These are phyloP conservation scores for Oceanodroma tethys DNA, from an alignment of 2,113 vertebrate species.

Conservation along the genomic window DNA sequence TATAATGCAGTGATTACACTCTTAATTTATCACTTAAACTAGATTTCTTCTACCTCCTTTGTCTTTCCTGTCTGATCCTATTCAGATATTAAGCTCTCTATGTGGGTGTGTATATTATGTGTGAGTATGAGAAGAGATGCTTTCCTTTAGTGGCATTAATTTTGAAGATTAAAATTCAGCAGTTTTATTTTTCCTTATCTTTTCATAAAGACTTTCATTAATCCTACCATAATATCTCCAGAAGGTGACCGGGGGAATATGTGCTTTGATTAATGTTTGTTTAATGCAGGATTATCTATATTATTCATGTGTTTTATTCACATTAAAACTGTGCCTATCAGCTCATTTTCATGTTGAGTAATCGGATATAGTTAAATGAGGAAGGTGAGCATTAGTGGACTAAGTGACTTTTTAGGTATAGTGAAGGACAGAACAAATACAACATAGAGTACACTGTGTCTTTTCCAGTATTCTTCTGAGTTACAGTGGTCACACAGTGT, in stretches of 20 bases:
- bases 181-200: slow-evolving; percentile 51
- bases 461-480: neutral
- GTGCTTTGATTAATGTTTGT: slow-evolving; percentile 68
- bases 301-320: slow-evolving; percentile 67
- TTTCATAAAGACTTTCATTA: slow-evolving; percentile 63
- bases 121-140: neutral
- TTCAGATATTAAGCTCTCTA: slow-evolving; percentile 27
- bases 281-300: slow-evolving; percentile 63
- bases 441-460: neutral
- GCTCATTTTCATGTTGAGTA: slow-evolving; percentile 48
- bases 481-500: neutral
- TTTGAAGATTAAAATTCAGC: slow-evolving; percentile 63
- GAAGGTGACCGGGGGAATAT: slow-evolving; percentile 58
- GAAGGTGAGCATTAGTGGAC: slow-evolving; percentile 26
- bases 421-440: neutral
- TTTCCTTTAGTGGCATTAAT: slow-evolving; percentile 50
- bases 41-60: neutral
- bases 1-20: neutral
- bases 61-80: slow-evolving; percentile 8
- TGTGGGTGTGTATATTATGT: neutral
- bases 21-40: slow-evolving; percentile 36
- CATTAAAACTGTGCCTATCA: slow-evolving; percentile 55
- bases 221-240: slow-evolving; percentile 46
- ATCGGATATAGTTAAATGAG: slow-evolving; percentile 38
- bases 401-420: neutral